Evolutionary conservation across 2,113 vertebrate genomes (phyloP).

Genomic region (Calyptommatus sinebrachiatus): DNA sequence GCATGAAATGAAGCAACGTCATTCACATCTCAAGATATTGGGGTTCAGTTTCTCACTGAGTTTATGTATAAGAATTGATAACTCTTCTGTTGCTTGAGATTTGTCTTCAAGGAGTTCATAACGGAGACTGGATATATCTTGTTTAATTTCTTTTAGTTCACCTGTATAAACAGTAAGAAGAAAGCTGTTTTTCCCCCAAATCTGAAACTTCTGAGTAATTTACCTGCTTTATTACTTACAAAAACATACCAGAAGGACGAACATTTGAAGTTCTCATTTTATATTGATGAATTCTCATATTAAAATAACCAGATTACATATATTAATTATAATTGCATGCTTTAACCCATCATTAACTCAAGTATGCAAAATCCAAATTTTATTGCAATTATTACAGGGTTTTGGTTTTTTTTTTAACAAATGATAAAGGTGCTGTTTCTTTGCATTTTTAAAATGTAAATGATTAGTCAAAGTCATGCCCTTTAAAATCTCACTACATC

Average conservation of each 20-base stretch:
- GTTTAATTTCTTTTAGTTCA: conserved; percentile 91
- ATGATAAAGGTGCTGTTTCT: neutral
- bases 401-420: neutral
- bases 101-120: conserved; percentile 89
- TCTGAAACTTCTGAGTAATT: neutral
- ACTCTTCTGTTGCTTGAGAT: conserved; percentile 85
- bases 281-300: neutral
- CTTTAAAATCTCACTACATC: neutral
- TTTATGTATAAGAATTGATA: conserved; percentile 84
- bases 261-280: neutral
- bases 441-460: neutral
- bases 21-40: conserved; percentile 73
- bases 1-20: conserved; percentile 28
- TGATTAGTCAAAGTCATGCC: neutral
- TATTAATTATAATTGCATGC: neutral
- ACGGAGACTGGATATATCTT: conserved; percentile 89
- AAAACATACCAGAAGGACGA: neutral
- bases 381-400: neutral
- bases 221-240: neutral
- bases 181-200: neutral
- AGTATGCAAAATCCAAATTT: neutral
- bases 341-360: neutral
- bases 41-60: conserved; percentile 83
- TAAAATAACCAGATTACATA: neutral
- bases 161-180: conserved; percentile 65